phyloP scores from a whole-genome alignment of 2,113 vertebrate species.

The Tyrannus savana region DNA sequence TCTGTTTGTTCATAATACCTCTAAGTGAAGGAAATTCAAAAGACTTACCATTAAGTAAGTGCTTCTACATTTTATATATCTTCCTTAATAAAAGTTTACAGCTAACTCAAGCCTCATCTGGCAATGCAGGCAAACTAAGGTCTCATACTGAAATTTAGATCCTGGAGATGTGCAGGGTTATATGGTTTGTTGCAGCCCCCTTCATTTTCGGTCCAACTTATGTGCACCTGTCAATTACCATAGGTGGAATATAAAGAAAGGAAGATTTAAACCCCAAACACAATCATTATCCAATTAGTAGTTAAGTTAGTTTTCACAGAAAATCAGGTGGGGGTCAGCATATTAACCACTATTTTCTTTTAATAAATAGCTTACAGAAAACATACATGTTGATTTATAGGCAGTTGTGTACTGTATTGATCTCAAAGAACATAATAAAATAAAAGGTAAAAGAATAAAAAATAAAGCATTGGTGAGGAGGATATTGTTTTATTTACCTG shows the following conservation, averaged over 20 bases:
- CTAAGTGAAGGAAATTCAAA: neutral
- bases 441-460: neutral
- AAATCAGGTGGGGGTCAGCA: neutral
- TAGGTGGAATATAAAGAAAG: neutral
- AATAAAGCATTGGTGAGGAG: neutral
- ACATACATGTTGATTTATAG: accelerated
- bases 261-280: neutral
- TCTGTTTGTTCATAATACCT: neutral
- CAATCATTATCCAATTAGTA: neutral
- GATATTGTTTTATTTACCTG: neutral
- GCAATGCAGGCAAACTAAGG: accelerated
- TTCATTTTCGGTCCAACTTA: neutral
- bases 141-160: neutral
- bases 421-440: neutral
- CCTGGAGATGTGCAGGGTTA: neutral
- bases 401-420: neutral
- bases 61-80: neutral
- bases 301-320: neutral
- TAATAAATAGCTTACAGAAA: neutral
- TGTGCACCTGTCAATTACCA: neutral
- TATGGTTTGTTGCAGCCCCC: neutral
- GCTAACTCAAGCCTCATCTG: neutral
- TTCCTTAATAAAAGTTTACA: neutral
- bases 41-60: neutral
- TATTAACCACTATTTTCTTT: neutral